Evolutionary conservation across 2,888 invertebrate species (phyloP).

Genomic region (Bursaphelenchus okinawaensis): DNA sequence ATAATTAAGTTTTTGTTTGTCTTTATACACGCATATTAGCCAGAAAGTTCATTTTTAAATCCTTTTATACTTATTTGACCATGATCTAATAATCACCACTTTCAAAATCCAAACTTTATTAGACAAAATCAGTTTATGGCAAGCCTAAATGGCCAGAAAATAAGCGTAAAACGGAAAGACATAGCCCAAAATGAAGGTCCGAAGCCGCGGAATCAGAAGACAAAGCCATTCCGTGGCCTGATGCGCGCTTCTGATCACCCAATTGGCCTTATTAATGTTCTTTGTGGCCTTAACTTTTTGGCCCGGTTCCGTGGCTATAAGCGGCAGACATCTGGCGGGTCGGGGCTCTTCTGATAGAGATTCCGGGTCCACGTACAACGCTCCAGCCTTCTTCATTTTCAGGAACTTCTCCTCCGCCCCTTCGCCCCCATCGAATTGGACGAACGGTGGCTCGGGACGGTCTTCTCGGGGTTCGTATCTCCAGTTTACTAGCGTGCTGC

Average conservation of each 20-base stretch:
- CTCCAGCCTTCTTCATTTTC: conserved; percentile 29
- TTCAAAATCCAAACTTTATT: too few species aligned
- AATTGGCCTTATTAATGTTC: conserved; percentile 16
- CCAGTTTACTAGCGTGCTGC: conserved; percentile 47
- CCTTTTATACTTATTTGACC: too few species aligned
- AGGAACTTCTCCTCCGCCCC: conserved; percentile 26
- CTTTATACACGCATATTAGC: too few species aligned
- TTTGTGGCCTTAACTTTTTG: neutral
- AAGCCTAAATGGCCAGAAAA: conserved; percentile 32
- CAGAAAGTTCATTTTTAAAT: too few species aligned
- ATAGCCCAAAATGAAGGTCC: conserved; percentile 19
- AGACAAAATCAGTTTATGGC: too few species aligned
- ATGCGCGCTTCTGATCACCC: conserved; percentile 18
- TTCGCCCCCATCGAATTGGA: conserved; percentile 40
- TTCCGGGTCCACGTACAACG: conserved; percentile 26
- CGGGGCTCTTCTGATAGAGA: conserved; percentile 7
- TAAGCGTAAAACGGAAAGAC: conserved; percentile 37
- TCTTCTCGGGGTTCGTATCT: conserved; percentile 23
- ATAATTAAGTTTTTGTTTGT: too few species aligned
- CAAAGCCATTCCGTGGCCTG: conserved; percentile 20
- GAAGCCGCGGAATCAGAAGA: conserved; percentile 18
- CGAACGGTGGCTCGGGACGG: conserved; percentile 17
- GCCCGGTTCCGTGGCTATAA: neutral
- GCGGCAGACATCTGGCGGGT: conserved; percentile 7
- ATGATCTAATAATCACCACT: too few species aligned